phyloP scores from a whole-genome alignment of 35 echinoderm and acorn worm species.

The Acanthaster planci region DNA sequence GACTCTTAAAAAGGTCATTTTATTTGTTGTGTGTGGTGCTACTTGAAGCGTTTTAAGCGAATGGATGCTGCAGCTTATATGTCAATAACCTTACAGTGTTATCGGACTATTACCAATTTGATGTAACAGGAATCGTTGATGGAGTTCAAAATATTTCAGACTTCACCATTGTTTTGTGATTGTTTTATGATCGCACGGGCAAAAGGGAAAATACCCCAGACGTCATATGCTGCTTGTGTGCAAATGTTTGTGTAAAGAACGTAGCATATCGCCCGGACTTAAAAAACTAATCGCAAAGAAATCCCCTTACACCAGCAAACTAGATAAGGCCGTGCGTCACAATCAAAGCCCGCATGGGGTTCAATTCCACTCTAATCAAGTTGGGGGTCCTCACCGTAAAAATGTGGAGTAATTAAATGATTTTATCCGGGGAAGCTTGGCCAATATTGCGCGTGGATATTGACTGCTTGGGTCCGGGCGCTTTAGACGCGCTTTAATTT shows the following conservation, averaged over 20 bases:
- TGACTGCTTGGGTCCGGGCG: constrained; percentile 5
- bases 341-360: constrained; percentile 13
- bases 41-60: too few species aligned
- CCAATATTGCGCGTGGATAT: constrained; percentile 18
- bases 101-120: too few species aligned
- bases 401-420: constrained; percentile 34
- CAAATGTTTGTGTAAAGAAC: not conserved
- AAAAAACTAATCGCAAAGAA: constrained; percentile 15
- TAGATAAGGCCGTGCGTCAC: constrained; percentile 18
- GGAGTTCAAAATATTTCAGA: too few species aligned
- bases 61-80: too few species aligned
- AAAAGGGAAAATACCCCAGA: too few species aligned
- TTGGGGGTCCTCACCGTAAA: constrained; percentile 30
- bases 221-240: too few species aligned
- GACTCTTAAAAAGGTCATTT: too few species aligned
- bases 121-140: too few species aligned
- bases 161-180: too few species aligned
- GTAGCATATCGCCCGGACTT: not conserved
- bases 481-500: constrained; percentile 26
- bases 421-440: constrained; percentile 28
- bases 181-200: too few species aligned
- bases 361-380: constrained; percentile 33
- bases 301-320: constrained; percentile 19
- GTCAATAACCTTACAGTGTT: too few species aligned
- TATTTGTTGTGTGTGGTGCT: too few species aligned